Conservation (phyloP, 2,113 vertebrate genomes). For the Cavia aperea region DNA sequence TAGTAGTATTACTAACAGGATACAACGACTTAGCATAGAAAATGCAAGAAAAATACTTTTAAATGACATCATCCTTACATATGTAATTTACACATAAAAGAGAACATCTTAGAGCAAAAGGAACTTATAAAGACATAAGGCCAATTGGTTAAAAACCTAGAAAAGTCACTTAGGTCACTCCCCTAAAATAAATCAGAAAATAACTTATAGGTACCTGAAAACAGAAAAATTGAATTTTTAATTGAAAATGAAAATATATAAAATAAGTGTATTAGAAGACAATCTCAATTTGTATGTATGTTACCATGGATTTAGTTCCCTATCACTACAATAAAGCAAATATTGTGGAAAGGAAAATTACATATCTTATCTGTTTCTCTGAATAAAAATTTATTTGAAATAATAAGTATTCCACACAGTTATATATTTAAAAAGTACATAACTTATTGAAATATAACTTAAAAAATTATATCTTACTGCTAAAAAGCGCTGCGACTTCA, state of each 20-base stretch:
- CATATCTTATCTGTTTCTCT: background rate
- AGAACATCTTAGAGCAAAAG: background rate
- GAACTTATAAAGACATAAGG: background rate
- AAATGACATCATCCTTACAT: constrained; percentile 9
- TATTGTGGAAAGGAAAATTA: background rate
- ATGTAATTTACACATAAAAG: constrained; percentile 1
- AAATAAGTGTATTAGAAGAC: background rate
- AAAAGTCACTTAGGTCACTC: background rate
- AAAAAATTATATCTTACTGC: background rate
- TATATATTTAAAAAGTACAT: background rate
- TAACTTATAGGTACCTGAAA: background rate
- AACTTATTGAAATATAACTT: background rate
- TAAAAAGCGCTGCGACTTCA: background rate
- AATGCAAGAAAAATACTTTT: constrained; percentile 9
- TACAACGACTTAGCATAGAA: background rate
- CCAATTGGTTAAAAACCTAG: background rate
- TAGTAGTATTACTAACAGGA: background rate
- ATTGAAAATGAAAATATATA: background rate
- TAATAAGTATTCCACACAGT: background rate
- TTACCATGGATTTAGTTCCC: background rate
- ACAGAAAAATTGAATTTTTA: background rate
- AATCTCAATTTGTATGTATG: background rate
- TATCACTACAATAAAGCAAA: background rate
- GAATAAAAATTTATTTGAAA: background rate
- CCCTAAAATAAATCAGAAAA: background rate